Evolutionary conservation across 1,140 invertebrate species (phyloP), one percentile per base, ranked within the genome.

Genomic region (Heliconius eleuchia): DNA sequence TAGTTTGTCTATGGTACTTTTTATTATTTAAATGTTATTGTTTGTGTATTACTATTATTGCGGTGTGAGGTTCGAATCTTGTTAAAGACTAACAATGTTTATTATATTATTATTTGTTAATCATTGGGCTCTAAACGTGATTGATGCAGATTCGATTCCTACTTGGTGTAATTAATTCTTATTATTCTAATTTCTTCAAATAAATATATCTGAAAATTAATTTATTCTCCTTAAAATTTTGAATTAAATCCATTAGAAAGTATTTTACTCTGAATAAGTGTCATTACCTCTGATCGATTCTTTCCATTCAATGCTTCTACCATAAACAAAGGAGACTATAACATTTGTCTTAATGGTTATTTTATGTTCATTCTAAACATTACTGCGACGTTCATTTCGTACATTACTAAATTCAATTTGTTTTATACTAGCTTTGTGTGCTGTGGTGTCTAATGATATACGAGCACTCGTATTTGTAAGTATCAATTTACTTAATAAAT

Each of bases 281-380:
- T 60, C 27, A 27, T 66, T 23, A 19, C 9, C 30, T 13, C 23
- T 66, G 60, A 66, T 66, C 60, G 60, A 66, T 11, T 30, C 9
- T 66, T 66, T 23, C 11, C 11, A 30, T 30, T 66, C 60, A 30
- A 30, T 66, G 23, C 27, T 30, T 66, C 60, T 13, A n/a, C 27
- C 27, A 30, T 66, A 66, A 66, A 66, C 60, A 66, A 66, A 66
- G 60, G 5, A 27, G 60, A 30, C 60, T 66, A 30, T 66, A 27
- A 66, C 60, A 30, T 30, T 66, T 18, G 60, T 66, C 60, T 30
- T 66, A 66, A 66, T 66, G 60, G 60, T 66, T 66, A 66, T 66
- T 66, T 66, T 66, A 66, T 66, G 23, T 27, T 13, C 23, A 13
- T 23, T 27, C 23, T 30, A 66, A 66, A 13, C 60, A 66, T 66